phyloP scores from a whole-genome alignment of 2,888 invertebrate genomes.

The Pandemis heparana region DNA sequence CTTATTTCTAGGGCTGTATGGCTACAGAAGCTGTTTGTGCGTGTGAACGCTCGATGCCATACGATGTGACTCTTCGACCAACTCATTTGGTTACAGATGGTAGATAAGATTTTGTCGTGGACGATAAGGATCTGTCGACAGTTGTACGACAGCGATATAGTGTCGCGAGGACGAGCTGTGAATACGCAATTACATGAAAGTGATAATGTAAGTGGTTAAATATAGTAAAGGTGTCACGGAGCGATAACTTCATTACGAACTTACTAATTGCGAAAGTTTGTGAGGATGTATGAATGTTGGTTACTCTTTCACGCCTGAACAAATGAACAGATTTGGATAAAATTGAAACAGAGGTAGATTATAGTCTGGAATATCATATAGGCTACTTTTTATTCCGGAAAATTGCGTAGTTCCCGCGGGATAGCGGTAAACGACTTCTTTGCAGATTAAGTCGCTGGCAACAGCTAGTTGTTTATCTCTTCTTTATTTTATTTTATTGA shows the following conservation, averaged over 20 bases:
- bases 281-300: too few relatives aligned
- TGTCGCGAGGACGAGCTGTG: constrained; percentile 16
- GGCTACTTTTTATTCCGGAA: too few relatives aligned
- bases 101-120: constrained; percentile 40
- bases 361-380: too few relatives aligned
- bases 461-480: too few relatives aligned
- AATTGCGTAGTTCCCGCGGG: too few relatives aligned
- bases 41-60: not conserved
- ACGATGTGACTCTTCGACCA: constrained; percentile 12
- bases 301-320: too few relatives aligned
- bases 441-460: too few relatives aligned
- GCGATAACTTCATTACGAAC: not conserved
- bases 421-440: too few relatives aligned
- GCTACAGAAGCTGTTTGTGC: not conserved
- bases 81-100: constrained; percentile 37
- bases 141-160: constrained; percentile 30
- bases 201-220: constrained; percentile 6
- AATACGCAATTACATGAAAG: constrained; percentile 22
- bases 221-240: not conserved
- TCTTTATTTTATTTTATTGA: too few relatives aligned
- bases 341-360: too few relatives aligned
- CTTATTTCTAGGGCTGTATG: not conserved
- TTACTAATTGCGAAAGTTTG: not conserved
- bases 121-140: constrained; percentile 36
- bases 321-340: too few relatives aligned